Evolutionary conservation across 2,888 invertebrate species (phyloP).

Genomic region (Conus canariensis): DNA sequence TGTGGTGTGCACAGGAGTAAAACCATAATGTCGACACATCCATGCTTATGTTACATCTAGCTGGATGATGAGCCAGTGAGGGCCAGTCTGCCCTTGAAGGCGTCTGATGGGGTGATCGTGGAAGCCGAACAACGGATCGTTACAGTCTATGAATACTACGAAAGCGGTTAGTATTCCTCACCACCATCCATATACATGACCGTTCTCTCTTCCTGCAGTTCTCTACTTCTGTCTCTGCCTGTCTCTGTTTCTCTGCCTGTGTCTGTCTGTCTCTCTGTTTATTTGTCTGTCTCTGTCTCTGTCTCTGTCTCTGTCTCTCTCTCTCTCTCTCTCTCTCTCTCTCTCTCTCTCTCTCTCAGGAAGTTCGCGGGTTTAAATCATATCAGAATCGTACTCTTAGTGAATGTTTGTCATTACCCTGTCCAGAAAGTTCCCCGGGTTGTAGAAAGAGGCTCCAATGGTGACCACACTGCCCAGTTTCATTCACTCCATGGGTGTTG

Average conservation of each 20-base stretch:
- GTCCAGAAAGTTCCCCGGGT: no score
- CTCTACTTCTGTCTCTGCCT: not conserved
- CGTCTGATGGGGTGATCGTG: not conserved
- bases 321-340: constrained; percentile 17
- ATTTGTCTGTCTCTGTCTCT: not conserved
- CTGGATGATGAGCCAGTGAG: not conserved
- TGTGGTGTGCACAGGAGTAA: not conserved
- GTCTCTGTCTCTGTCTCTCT: not conserved
- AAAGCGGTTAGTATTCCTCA: not conserved
- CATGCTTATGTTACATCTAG: not conserved
- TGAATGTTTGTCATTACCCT: no score
- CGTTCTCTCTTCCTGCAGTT: not conserved
- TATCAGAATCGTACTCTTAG: no score
- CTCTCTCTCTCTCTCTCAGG: constrained; percentile 10
- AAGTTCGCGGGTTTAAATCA: no score
- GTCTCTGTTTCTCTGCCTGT: not conserved
- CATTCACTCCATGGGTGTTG: no score
- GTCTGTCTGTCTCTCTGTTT: not conserved
- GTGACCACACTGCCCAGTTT: no score
- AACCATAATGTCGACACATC: no score
- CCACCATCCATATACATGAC: no score
- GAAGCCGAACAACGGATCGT: not conserved
- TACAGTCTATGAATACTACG: constrained; percentile 29
- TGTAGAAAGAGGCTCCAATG: no score
- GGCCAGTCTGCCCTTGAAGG: not conserved